Base-by-base conservation (phyloP, 2,888 invertebrate species). In the Drosophila pseudotakahashii region DNA sequence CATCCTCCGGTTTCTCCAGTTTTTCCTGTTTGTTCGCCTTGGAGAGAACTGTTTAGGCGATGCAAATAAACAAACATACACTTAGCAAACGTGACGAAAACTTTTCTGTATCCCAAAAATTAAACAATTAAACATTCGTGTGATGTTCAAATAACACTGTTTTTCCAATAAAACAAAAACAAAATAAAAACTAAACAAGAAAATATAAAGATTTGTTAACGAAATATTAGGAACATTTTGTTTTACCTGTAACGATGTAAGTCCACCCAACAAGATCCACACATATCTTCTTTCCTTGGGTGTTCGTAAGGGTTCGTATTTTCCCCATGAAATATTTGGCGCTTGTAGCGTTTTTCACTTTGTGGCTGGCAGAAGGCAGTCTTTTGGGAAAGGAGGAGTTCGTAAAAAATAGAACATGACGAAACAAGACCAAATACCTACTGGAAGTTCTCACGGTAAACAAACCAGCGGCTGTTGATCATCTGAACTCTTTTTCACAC, bases 291-390 rank as follows among this genome's bases (percentile, higher is more conserved):
- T 30, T 51, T 41, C 32, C 14, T 47, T 47, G 39, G 30, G 45
- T 51, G 62, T 34, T 63, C 34, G 75, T 41, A 50, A 19, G 48
- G 36, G 53, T 44, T 61, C 81, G 73, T 68, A 73, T 51, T 53
- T 69, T 66, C 62, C 58, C 81, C 79, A 76, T 87, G 64, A 76
- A 81, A 87, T 84, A 84, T 84, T 87, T 87, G 84, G 69, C 62
- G 80, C 81, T 83, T 87, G 89, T 69, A 74, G 85, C 76, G 73
- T 62, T 89, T 87, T 82, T 73, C 71, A 67, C 88, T 80, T 88
- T 83, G 81, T 64, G 72, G 69, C 75, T 50, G 30, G 68, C 54
- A 61, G 60, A 62, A 60, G 67, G 67, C 64, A 41, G 37, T 39
- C 44, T 7, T 39, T 70, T 70, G 32, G 52, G 41, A 5, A 41